Conservation (phyloP, 2,797 vertebrate genomes). For the Syndactyla subalaris region DNA sequence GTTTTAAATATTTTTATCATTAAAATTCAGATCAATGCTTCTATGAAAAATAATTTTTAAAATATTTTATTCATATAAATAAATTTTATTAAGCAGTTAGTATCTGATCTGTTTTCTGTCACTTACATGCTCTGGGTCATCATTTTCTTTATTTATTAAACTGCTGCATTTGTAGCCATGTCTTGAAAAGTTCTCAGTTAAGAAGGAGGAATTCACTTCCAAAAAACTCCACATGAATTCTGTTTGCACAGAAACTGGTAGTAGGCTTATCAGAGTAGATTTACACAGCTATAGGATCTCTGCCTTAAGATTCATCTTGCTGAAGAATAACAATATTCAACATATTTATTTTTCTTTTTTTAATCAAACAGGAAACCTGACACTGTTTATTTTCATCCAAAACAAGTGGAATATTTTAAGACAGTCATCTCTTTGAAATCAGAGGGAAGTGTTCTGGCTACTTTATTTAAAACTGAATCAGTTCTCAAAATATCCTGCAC, state of each 20-base stretch:
- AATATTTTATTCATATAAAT: neutral
- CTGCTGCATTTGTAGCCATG: neutral
- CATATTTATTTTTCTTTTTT: neutral
- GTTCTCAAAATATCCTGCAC: neutral
- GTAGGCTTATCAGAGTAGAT: neutral
- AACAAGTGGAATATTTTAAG: neutral
- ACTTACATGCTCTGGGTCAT: neutral
- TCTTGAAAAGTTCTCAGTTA: neutral
- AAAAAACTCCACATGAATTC: neutral
- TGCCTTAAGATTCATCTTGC: neutral
- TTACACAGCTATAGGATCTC: neutral
- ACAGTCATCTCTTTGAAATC: neutral
- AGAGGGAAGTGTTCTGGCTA: neutral
- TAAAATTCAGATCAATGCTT: neutral
- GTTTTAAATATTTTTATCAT: neutral
- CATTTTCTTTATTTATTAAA: neutral
- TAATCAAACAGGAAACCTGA: neutral
- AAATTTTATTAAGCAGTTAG: neutral
- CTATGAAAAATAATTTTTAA: neutral
- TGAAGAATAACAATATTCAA: neutral
- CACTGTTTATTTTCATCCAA: neutral
- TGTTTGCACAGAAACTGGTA: neutral
- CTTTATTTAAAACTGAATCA: neutral
- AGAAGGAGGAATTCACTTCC: neutral
- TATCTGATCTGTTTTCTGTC: neutral